These are phyloP conservation scores for Nemopilema nomurai DNA, from an alignment of 30 jellyfish, hydroid and myxozoan species.

Conservation along the genomic window DNA sequence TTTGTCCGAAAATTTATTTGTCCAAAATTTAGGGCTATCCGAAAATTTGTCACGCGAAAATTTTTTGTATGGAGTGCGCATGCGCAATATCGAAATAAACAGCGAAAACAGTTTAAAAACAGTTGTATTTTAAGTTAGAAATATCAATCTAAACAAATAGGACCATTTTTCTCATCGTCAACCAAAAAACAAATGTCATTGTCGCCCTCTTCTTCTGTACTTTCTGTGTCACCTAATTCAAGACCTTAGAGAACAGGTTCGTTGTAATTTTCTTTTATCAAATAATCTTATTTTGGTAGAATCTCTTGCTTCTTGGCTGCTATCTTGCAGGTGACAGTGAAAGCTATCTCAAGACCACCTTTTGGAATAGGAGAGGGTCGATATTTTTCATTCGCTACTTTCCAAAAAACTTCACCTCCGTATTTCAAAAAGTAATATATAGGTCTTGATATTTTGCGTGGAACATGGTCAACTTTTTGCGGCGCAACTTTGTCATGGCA, in stretches of 20 bases:
- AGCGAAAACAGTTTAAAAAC: neutral
- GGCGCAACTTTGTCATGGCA: constrained; percentile 30
- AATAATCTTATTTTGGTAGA: constrained; percentile 10
- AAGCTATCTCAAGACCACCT: constrained; percentile 38
- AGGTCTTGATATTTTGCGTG: constrained; percentile 46
- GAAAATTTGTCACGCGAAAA: too few species aligned
- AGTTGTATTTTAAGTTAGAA: neutral
- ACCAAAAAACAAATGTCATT: neutral
- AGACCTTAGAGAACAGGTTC: neutral
- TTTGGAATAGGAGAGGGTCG: constrained; percentile 39
- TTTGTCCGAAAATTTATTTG: neutral
- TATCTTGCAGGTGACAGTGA: constrained; percentile 30
- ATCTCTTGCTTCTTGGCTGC: constrained; percentile 14
- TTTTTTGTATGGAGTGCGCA: neutral
- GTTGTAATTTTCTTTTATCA: constrained; percentile 6
- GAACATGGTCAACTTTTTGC: constrained; percentile 52
- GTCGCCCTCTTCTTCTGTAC: neutral
- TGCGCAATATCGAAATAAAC: neutral
- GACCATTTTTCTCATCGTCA: neutral
- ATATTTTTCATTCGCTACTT: constrained; percentile 39
- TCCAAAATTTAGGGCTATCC: neutral
- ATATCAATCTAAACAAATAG: neutral
- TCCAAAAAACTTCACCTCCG: constrained; percentile 53
- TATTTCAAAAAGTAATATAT: constrained; percentile 16
- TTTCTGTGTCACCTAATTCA: neutral